Evolutionary conservation across 2,888 invertebrate species (phyloP).

Genomic region (Stenodema calcarata): DNA sequence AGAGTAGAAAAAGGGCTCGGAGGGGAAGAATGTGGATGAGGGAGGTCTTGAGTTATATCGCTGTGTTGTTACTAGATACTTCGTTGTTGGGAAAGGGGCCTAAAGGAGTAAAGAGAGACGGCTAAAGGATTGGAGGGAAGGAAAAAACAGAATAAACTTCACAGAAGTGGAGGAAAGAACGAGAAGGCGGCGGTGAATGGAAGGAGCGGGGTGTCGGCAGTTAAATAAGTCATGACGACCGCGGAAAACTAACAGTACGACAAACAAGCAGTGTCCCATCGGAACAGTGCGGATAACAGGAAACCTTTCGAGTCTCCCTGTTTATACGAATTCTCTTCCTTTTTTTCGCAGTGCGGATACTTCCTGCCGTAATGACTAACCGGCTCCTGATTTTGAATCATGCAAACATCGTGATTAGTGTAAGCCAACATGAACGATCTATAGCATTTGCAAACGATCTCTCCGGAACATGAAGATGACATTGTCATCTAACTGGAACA

Average conservation of each 20-base stretch:
- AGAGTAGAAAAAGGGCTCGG: not conserved
- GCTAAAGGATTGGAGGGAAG: not conserved
- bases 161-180: not conserved
- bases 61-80: conserved; percentile 20
- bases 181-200: not conserved
- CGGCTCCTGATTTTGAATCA: too few relatives aligned
- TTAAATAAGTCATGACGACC: conserved; percentile 34
- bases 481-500: too few relatives aligned
- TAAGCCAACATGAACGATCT: too few relatives aligned
- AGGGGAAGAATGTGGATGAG: not conserved
- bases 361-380: not conserved
- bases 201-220: not conserved
- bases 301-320: not conserved
- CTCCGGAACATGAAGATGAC: too few relatives aligned
- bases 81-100: conserved; percentile 1
- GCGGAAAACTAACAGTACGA: conserved; percentile 19
- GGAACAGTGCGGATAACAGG: not conserved
- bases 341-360: not conserved
- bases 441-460: too few relatives aligned
- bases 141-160: not conserved
- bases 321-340: not conserved
- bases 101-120: not conserved
- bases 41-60: conserved; percentile 32
- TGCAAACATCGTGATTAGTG: too few relatives aligned
- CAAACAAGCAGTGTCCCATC: conserved; percentile 28